phyloP scores from a whole-genome alignment of 2,113 vertebrate species.

The Cinclus cinclus region DNA sequence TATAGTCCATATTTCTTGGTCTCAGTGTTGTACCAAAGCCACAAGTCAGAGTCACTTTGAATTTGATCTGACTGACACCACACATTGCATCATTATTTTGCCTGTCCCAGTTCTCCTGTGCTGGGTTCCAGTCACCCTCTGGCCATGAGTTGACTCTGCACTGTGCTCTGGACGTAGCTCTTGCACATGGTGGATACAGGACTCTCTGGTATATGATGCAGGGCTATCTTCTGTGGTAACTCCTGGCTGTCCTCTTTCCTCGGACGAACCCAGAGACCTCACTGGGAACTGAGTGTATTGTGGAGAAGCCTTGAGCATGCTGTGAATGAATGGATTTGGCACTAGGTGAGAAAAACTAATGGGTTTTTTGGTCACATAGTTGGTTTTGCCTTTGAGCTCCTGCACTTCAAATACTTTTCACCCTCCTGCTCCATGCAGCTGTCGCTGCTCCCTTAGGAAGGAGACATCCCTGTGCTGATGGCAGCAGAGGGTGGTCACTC shows the following conservation, averaged over 20 bases:
- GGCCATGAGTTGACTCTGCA: neutral
- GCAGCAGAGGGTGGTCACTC: neutral
- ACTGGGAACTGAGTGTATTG: neutral
- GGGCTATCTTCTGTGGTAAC: neutral
- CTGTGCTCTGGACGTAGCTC: neutral
- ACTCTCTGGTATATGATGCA: neutral
- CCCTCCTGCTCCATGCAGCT: neutral
- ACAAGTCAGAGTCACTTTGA: neutral
- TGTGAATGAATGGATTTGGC: neutral
- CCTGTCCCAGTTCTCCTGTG: neutral
- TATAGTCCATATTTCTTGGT: neutral
- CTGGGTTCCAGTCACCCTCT: neutral
- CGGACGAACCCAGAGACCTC: neutral
- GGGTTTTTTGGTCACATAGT: neutral
- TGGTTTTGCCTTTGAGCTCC: neutral
- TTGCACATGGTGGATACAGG: fast-evolving
- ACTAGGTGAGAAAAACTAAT: neutral
- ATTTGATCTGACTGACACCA: neutral
- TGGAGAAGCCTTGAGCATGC: neutral
- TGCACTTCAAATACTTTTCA: neutral
- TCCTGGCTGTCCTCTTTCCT: neutral
- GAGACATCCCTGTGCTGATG: fast-evolving
- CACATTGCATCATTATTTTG: neutral
- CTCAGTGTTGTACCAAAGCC: neutral
- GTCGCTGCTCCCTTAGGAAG: neutral